Conservation (phyloP, 2,797 vertebrate genomes). For the Oceanodroma leucorhoa region DNA sequence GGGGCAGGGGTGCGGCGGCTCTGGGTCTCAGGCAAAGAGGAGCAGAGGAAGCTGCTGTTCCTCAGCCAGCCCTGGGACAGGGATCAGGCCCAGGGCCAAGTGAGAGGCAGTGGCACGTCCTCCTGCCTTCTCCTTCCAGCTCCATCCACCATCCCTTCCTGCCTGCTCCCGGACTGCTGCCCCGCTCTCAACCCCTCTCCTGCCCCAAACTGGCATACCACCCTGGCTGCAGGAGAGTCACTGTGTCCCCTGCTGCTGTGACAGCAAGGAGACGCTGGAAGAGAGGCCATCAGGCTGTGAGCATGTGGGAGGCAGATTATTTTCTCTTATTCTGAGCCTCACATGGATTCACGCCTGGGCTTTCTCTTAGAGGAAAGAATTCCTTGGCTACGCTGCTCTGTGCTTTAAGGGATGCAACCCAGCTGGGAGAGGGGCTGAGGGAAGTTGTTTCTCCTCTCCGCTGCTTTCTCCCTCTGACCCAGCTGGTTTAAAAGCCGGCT, state of each 20-base stretch:
- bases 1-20: background rate
- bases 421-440: background rate
- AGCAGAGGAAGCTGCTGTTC: background rate
- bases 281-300: background rate
- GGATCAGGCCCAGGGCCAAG: background rate
- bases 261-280: background rate
- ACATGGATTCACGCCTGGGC: background rate
- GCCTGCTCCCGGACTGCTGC: background rate
- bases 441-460: background rate
- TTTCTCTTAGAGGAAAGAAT: conserved; percentile 3
- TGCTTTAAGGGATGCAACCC: background rate
- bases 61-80: background rate
- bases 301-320: background rate
- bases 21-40: background rate
- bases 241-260: background rate
- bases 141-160: background rate
- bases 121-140: background rate
- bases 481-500: background rate
- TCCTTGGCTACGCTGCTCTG: conserved; percentile 13
- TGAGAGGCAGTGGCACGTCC: background rate
- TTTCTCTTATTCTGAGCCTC: background rate
- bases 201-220: background rate
- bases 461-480: background rate
- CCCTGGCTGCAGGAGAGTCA: background rate
- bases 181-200: background rate